Evolutionary conservation across 2,797 vertebrate genomes (phyloP), one percentile per base, ranked within the genome.

Genomic region (Bradypodion ventrale): DNA sequence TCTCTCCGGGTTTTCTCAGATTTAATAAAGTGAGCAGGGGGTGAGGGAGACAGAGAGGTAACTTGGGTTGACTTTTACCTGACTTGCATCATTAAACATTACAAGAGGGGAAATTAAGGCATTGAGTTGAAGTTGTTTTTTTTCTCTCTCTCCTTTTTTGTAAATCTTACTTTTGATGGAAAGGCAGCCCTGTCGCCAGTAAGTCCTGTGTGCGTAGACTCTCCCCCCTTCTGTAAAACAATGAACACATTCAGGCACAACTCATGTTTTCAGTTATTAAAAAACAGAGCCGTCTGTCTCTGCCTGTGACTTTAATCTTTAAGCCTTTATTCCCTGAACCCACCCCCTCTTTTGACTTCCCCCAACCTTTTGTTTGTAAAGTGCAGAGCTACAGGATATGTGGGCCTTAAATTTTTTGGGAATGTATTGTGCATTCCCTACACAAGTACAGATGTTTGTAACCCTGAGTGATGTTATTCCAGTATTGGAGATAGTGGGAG

Each of bases 201-300:
- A 87, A 95, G 96, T 96, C 96, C 95, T 94, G 96, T 83, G 62
- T 89, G 90, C 5, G 0, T 91, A 89, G 92, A 91, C 94, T 88
- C 92, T 93, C 85, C 92, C 93, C 95, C 91, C 92, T 4, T 0
- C 94, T 77, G 83, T 92, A 83, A 93, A 96, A 97, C 96, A 97
- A 97, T 97, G 96, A 93, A 83, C 94, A 95, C 96, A 97, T 96
- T 97, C 95, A 97, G 94, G 90, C 95, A 91, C 91, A 93, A 93
- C 94, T 95, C 93, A 93, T 96, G 96, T 96, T 96, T 96, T 96
- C 96, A 96, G 95, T 96, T 96, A 97, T 96, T 96, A 96, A 96
- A 95, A 96, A 95, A 93, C 79, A 93, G 95, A 96, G 96, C 95
- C 95, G 95, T 93, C 96, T 96, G 96, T 96, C 96, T 96, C 94